phyloP scores from a whole-genome alignment of 2,797 vertebrate species.

The Columba guinea region DNA sequence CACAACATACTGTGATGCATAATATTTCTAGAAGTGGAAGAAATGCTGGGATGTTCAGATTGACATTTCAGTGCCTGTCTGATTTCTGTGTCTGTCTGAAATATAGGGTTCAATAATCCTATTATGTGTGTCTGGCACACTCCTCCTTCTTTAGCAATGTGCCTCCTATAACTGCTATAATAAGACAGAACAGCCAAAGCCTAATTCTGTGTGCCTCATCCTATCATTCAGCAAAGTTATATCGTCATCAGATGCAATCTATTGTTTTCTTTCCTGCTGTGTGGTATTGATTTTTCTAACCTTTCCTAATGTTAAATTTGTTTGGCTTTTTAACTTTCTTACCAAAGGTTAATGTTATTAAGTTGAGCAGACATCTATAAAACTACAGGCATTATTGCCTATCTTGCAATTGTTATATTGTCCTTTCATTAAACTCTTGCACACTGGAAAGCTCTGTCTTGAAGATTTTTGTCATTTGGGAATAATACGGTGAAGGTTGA shows the following conservation, averaged over 20 bases:
- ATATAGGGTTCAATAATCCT: slow-evolving; percentile 50
- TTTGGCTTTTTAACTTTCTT: slow-evolving; percentile 56
- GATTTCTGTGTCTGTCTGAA: slow-evolving; percentile 28
- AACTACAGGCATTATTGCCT: background rate
- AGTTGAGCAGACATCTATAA: slow-evolving; percentile 24
- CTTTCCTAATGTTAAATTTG: slow-evolving; percentile 63
- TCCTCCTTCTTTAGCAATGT: slow-evolving; percentile 2
- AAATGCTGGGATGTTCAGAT: background rate
- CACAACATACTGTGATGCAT: background rate
- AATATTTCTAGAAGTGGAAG: background rate
- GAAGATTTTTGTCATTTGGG: background rate
- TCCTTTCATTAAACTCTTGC: slow-evolving; percentile 27
- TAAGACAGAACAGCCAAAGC: background rate
- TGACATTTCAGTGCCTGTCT: slow-evolving; percentile 38
- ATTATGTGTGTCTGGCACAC: slow-evolving; percentile 25
- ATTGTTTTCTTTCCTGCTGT: slow-evolving; percentile 48
- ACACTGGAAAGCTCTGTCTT: background rate
- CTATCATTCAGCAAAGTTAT: background rate
- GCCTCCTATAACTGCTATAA: background rate
- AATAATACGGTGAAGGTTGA: background rate
- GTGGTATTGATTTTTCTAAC: slow-evolving; percentile 63
- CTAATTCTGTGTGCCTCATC: background rate
- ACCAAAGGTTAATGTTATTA: slow-evolving; percentile 57
- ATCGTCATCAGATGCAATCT: slow-evolving; percentile 17
- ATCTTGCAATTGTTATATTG: background rate